Evolutionary conservation across 1,140 invertebrate species (phyloP), one percentile per base, ranked within the genome.

Genomic region (Bombus pyrosoma): DNA sequence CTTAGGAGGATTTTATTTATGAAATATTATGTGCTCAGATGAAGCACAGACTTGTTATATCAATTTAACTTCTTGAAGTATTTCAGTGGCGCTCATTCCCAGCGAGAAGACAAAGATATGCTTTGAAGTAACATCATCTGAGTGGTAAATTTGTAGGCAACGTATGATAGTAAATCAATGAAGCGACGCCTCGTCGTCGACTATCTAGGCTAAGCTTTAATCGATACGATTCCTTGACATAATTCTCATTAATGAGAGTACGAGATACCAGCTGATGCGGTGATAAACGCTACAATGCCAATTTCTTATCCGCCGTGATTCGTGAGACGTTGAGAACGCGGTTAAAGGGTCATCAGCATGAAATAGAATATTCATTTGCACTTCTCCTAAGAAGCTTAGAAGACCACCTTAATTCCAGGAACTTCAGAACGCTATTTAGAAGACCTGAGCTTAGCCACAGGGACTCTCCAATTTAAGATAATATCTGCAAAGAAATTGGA

Each of bases 201-300:
- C 5, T 75, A 75, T 75, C 73, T 75, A 32, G 73, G 43, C 41
- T 75, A 75, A 75, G 41, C 73, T 75, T 75, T 75, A 75, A 75
- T 75, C 43, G 73, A 75, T 82, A 34, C 68, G 25, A 72, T 81
- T 80, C 81, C 85, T 83, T 78, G 81, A 87, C 81, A 78, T 84
- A 68, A 76, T 83, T 83, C 69, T 64, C 76, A 78, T 87, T 87
- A 87, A 87, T 66, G 81, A 57, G 62, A 53, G 18, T 28, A n/a
- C 71, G 8, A n/a, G 71, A n/a, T 32, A 47, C 15, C 41, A 73
- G 41, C 39, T 73, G 71, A 73, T 73, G 15, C 13, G 15, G 41
- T 73, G 71, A 72, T 72, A 32, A 43, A 73, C n/a, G 71, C 71
- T 8, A 47, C 15, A 25, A 73, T 4, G 71, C 15, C 28, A 32